A percentile compares a stretch with the other conserved stretches of the same genome.
Conservation (phyloP, 2,888 invertebrate genomes). For the Archaeoteleia sp. region DNA sequence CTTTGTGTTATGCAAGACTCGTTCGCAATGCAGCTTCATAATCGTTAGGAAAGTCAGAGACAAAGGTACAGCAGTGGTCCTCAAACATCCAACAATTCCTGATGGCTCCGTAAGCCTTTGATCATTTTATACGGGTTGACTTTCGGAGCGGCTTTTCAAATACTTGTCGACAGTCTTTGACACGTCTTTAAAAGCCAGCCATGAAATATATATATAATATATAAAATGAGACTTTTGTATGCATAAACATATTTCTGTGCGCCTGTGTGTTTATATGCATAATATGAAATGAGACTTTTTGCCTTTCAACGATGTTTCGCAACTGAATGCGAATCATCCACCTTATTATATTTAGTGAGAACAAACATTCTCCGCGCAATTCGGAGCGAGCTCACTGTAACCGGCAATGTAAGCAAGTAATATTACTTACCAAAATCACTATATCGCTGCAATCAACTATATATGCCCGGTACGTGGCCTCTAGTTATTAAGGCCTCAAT, state of each 20-base stretch:
- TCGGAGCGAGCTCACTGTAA: conserved; percentile 48
- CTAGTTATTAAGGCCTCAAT: conserved; percentile 4
- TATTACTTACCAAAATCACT: conserved; percentile 66
- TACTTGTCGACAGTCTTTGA: too few relatives aligned
- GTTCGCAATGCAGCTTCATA: conserved; percentile 30
- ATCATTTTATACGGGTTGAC: too few relatives aligned
- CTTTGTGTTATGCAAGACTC: conserved; percentile 35
- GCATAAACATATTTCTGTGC: too few relatives aligned
- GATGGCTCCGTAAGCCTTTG: too few relatives aligned
- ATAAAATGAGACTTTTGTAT: too few relatives aligned
- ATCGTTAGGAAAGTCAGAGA: conserved; percentile 21
- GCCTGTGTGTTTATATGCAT: too few relatives aligned
- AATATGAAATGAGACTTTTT: too few relatives aligned
- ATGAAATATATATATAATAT: too few relatives aligned
- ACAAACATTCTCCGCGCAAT: conserved; percentile 65
- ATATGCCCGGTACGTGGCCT: conserved; percentile 57
- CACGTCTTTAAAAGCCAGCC: too few relatives aligned
- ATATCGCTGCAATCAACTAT: conserved; percentile 66
- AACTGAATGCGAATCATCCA: conserved; percentile 49
- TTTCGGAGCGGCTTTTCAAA: too few relatives aligned
- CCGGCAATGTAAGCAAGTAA: conserved; percentile 60
- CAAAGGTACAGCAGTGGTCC: conserved; percentile 27
- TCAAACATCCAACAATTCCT: conserved; percentile 5
- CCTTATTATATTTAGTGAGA: conserved; percentile 69
- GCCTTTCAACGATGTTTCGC: conserved; percentile 4